phyloP scores from a whole-genome alignment of 2,888 invertebrate genomes.

The Craniophora ligustri region DNA sequence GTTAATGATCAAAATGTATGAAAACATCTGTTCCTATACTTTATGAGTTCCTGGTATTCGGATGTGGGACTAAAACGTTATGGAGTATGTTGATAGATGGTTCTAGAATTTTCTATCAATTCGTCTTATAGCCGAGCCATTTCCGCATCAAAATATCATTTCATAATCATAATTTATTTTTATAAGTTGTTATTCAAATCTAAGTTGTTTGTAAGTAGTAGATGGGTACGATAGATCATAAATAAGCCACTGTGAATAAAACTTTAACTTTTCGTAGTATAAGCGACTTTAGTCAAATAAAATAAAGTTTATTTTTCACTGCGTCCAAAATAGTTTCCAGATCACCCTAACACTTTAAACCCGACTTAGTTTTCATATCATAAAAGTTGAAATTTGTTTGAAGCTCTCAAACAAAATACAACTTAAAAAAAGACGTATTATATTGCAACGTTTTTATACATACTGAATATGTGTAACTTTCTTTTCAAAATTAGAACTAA shows the following conservation, averaged over 20 bases:
- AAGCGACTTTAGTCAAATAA: neutral
- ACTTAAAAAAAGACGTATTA: neutral
- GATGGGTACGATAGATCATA: too few relatives aligned
- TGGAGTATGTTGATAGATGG: too few relatives aligned
- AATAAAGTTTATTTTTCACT: neutral
- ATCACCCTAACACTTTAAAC: neutral
- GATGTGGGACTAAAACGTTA: too few relatives aligned
- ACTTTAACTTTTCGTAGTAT: neutral
- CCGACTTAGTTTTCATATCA: neutral
- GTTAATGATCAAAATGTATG: too few relatives aligned
- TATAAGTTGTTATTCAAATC: too few relatives aligned
- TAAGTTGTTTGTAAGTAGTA: too few relatives aligned
- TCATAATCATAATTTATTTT: neutral
- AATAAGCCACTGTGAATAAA: too few relatives aligned
- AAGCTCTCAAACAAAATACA: neutral
- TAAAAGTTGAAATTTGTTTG: neutral
- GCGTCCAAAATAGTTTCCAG: neutral
- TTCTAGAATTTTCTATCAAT: slow-evolving; percentile 6
- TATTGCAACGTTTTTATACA: too few relatives aligned
- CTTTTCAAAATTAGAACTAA: too few relatives aligned
- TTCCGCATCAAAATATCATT: neutral
- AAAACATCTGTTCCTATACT: too few relatives aligned
- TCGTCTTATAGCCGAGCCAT: neutral
- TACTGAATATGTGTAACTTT: too few relatives aligned
- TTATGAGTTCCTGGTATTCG: too few relatives aligned